Evolutionary conservation across 2,888 invertebrate species (phyloP).

Genomic region (Hirudinaria manillensis): DNA sequence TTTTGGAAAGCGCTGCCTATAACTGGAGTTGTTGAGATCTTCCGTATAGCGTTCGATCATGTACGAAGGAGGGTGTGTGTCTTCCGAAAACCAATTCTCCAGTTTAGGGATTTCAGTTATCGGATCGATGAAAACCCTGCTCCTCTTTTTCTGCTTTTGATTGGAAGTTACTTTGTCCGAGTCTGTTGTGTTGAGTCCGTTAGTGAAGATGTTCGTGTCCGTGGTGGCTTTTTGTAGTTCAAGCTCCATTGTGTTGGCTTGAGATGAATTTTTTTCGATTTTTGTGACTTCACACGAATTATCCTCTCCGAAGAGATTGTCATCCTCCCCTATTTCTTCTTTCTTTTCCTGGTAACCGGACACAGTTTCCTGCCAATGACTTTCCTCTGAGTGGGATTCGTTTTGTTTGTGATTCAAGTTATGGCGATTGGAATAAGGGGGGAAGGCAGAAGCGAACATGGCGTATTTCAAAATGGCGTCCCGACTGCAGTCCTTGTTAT

Average conservation of each 20-base stretch:
- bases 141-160: slow-evolving; percentile 66
- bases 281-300: not conserved
- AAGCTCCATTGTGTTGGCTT: not conserved
- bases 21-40: slow-evolving; percentile 90
- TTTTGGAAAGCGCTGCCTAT: slow-evolving; percentile 95
- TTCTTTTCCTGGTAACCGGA: not conserved
- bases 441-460: not conserved
- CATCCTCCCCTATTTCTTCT: not conserved
- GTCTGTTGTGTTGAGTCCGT: not conserved
- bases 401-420: not conserved
- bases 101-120: slow-evolving; percentile 80
- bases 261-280: not conserved
- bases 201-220: not conserved
- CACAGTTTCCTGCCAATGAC: too few relatives aligned
- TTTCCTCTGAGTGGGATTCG: not conserved
- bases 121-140: slow-evolving; percentile 97
- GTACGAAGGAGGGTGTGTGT: slow-evolving; percentile 96
- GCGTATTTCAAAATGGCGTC: slow-evolving; percentile 6
- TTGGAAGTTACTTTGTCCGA: slow-evolving; percentile 23
- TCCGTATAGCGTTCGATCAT: slow-evolving; percentile 94
- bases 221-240: too few relatives aligned
- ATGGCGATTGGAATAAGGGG: not conserved
- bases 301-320: not conserved
- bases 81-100: slow-evolving; percentile 83
- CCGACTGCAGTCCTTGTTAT: too few relatives aligned